These are phyloP conservation scores for Cosmia pyralina DNA, from an alignment of 2,888 invertebrate genomes.

Conservation along the genomic window DNA sequence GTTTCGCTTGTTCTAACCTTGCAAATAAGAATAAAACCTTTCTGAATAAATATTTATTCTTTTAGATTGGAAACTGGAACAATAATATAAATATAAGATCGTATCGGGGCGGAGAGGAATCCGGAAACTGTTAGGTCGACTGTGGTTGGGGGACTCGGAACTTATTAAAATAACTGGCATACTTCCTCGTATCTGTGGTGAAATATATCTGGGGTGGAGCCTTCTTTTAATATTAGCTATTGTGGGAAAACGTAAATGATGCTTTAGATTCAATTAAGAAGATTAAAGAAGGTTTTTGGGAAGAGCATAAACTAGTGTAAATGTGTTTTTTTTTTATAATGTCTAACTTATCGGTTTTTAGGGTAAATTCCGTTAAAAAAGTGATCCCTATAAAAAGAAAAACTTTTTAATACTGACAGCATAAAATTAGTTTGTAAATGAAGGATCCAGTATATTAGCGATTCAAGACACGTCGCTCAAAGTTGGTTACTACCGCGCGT, in stretches of 20 bases:
- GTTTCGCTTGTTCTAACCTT: neutral
- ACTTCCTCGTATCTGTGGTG: slow-evolving; percentile 7
- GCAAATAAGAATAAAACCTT: slow-evolving; percentile 7
- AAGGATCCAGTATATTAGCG: neutral
- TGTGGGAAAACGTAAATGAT: too few species aligned
- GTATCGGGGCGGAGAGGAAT: slow-evolving; percentile 4
- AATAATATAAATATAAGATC: slow-evolving; percentile 3
- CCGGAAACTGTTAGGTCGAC: slow-evolving; percentile 10
- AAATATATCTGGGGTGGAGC: slow-evolving; percentile 1
- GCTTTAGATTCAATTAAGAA: neutral
- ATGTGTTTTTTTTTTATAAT: neutral
- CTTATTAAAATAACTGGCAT: slow-evolving; percentile 54
- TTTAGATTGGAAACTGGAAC: slow-evolving; percentile 5
- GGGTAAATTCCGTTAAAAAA: neutral
- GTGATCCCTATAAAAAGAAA: neutral
- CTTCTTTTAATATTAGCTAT: neutral
- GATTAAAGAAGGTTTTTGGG: too few species aligned
- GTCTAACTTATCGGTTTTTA: neutral
- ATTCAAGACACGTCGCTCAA: slow-evolving; percentile 44
- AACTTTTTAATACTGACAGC: neutral
- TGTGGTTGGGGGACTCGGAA: neutral
- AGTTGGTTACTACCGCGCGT: slow-evolving; percentile 27
- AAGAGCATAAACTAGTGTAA: neutral
- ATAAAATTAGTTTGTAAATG: neutral
- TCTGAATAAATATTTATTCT: neutral